Conservation (phyloP, 2,113 vertebrate genomes). For the Cochlearius cochlearius region DNA sequence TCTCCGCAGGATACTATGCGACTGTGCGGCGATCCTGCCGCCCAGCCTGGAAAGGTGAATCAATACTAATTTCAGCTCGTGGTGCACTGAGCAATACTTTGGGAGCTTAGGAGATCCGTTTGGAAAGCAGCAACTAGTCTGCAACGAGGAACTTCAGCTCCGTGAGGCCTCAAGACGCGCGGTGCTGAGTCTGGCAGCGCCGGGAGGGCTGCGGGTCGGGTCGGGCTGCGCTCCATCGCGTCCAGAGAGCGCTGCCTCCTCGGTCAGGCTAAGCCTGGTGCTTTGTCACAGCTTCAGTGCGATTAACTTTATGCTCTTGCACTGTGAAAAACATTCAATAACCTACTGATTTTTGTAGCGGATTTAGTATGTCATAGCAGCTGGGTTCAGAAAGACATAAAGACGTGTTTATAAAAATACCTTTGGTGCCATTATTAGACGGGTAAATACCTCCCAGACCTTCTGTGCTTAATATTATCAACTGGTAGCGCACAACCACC, state of each 20-base stretch:
- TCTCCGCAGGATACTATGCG: neutral
- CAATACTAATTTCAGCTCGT: constrained; percentile 1
- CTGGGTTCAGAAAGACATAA: neutral
- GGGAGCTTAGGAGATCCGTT: neutral
- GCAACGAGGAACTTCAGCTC: neutral
- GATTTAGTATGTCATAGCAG: neutral
- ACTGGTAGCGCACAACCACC: neutral
- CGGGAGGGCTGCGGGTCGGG: neutral
- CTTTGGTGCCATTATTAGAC: neutral
- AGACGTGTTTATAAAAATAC: neutral
- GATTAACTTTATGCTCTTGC: neutral
- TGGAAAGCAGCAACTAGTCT: neutral
- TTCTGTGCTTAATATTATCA: neutral
- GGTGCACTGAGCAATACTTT: neutral
- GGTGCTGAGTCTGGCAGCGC: neutral
- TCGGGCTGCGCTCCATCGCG: neutral
- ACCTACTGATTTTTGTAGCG: neutral
- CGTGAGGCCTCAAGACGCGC: accelerated
- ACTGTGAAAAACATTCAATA: neutral
- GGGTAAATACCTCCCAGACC: neutral
- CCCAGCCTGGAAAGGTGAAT: neutral
- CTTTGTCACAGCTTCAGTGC: neutral
- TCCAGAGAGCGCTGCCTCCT: neutral
- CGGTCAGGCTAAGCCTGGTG: neutral
- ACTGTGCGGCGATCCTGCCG: neutral